A percentile compares a stretch with the other conserved stretches of the same genome.
Evolutionary conservation across 2,113 vertebrate species (phyloP).

Genomic region (Murina feae): DNA sequence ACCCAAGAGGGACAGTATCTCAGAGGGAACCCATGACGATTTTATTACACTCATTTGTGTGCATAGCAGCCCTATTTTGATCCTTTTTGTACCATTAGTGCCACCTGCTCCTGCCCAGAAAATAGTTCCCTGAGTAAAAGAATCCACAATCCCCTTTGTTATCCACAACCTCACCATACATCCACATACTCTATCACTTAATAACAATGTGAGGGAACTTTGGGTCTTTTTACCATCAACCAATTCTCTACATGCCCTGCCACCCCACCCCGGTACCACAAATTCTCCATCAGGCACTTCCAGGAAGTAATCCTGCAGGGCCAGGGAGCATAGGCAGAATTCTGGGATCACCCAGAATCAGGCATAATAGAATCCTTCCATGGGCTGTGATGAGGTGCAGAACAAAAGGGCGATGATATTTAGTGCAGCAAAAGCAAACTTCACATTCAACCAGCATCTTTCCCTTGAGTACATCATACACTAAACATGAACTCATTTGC

Average conservation of each 20-base stretch:
- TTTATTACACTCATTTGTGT: background rate
- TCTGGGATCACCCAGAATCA: background rate
- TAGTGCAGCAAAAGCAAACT: background rate
- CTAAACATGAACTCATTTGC: slow-evolving; percentile 32
- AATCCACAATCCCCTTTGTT: background rate
- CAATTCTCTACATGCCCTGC: too few species aligned
- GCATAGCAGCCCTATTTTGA: background rate
- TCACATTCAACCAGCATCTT: background rate
- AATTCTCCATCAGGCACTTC: background rate
- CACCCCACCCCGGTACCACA: rapidly evolving
- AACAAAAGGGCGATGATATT: background rate
- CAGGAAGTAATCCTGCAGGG: background rate
- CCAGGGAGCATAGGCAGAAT: background rate
- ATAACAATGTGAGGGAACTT: background rate
- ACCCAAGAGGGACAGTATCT: background rate
- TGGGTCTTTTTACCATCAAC: background rate
- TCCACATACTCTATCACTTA: background rate
- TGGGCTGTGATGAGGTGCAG: background rate
- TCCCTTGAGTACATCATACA: background rate
- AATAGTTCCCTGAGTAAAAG: background rate
- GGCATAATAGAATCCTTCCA: background rate
- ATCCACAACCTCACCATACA: rapidly evolving
- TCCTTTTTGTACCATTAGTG: background rate
- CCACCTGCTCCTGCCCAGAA: background rate
- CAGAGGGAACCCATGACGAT: background rate